These are phyloP conservation scores for Chymomyza fuscimana DNA, from an alignment of 2,888 invertebrate species.

Conservation along the genomic window DNA sequence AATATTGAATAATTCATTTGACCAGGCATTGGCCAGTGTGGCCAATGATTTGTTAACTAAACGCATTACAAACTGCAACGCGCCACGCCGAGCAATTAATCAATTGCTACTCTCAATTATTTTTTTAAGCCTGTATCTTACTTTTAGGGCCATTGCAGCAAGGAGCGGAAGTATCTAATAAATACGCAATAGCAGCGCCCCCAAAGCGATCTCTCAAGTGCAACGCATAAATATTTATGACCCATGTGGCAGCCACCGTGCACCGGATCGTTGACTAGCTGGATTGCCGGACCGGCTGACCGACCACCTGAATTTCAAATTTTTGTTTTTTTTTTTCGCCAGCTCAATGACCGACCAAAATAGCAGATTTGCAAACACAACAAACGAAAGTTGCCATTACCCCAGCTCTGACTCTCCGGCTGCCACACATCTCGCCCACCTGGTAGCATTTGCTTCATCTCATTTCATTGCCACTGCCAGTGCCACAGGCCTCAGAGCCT, in stretches of 20 bases:
- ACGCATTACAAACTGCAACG: slow-evolving; percentile 36
- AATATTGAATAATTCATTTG: slow-evolving; percentile 25
- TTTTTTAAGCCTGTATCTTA: not conserved
- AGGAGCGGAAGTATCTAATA: not conserved
- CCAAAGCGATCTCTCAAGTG: slow-evolving; percentile 55
- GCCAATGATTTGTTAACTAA: slow-evolving; percentile 65
- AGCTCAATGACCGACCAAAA: slow-evolving; percentile 64
- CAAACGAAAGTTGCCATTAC: slow-evolving; percentile 57
- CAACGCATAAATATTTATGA: slow-evolving; percentile 70
- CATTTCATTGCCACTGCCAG: slow-evolving; percentile 12
- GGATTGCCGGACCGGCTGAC: not conserved
- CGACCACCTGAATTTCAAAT: slow-evolving; percentile 23
- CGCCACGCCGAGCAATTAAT: not conserved
- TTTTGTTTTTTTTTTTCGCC: slow-evolving; percentile 19
- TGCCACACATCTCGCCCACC: slow-evolving; percentile 43
- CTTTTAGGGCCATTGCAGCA: not conserved
- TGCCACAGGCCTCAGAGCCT: not conserved
- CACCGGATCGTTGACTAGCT: not conserved
- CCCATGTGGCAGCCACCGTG: not conserved
- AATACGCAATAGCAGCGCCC: not conserved
- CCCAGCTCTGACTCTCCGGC: slow-evolving; percentile 9
- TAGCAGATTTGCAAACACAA: slow-evolving; percentile 8
- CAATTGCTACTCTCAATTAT: not conserved
- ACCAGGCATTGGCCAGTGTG: slow-evolving; percentile 11
- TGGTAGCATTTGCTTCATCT: slow-evolving; percentile 9